Percentiles rank a stretch among this genome's conserved stretches.
Conservation (phyloP, 2,113 vertebrate genomes). For the Thermophis baileyi region DNA sequence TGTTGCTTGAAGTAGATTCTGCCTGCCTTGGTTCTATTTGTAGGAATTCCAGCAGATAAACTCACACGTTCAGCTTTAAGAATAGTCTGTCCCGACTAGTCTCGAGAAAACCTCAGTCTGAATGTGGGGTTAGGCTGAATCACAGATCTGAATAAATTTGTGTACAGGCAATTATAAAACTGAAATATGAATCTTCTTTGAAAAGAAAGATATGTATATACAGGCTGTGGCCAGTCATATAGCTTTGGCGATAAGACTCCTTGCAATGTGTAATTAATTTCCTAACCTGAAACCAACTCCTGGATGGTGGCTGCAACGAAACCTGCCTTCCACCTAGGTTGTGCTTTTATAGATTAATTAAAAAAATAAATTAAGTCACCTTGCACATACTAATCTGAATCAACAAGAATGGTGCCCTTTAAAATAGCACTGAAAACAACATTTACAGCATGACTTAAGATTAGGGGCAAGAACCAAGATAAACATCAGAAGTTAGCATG, state of each 20-base stretch:
- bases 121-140: not conserved
- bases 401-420: not conserved
- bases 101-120: not conserved
- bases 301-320: not conserved
- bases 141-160: not conserved
- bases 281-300: not conserved
- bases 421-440: not conserved
- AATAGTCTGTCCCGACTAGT: not conserved
- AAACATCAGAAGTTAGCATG: not conserved
- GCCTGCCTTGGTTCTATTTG: not conserved
- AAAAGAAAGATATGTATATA: not conserved
- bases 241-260: not conserved
- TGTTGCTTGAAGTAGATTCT: not conserved
- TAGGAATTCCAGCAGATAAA: not conserved
- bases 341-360: not conserved
- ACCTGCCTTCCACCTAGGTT: not conserved
- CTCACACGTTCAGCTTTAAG: not conserved
- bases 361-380: not conserved
- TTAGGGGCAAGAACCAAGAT: not conserved
- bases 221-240: not conserved
- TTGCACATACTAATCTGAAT: not conserved
- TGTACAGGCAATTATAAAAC: not conserved
- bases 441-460: not conserved
- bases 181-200: not conserved
- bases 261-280: not conserved